phyloP scores from a whole-genome alignment of 1,140 invertebrate genomes.

The Zaprionus africanus region DNA sequence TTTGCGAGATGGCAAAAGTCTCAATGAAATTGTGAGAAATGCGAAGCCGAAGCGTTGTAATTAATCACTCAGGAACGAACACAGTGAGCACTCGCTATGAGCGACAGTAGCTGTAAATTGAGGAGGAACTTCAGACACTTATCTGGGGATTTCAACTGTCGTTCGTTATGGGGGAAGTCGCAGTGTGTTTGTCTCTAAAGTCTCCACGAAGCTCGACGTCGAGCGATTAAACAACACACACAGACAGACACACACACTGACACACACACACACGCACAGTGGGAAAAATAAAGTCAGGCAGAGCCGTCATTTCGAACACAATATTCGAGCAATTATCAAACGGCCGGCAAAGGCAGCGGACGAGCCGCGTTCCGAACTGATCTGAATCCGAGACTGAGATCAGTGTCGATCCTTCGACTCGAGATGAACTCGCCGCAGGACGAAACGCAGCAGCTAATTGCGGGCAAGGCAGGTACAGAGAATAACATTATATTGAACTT shows the following conservation, averaged over 20 bases:
- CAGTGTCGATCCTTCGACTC: constrained; percentile 7
- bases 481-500: not conserved
- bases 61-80: constrained; percentile 40
- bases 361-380: constrained; percentile 19
- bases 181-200: constrained; percentile 4
- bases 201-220: constrained; percentile 37
- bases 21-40: constrained; percentile 53
- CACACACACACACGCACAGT: constrained; percentile 13
- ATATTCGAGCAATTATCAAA: constrained; percentile 69
- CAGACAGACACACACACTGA: constrained; percentile 18
- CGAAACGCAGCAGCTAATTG: constrained; percentile 19
- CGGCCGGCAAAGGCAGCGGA: constrained; percentile 52
- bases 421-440: constrained; percentile 41
- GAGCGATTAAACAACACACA: constrained; percentile 61
- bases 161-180: constrained; percentile 16
- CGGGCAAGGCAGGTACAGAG: constrained; percentile 66
- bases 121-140: not conserved
- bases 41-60: constrained; percentile 39
- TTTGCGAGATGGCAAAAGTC: constrained; percentile 20
- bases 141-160: not conserved
- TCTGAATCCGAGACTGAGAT: not conserved
- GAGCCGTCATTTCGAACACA: constrained; percentile 60
- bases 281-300: constrained; percentile 58
- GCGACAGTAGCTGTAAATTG: not conserved
- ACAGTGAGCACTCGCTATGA: not conserved